Conservation (phyloP, 1,140 invertebrate species). For the Halyomorpha halys region DNA sequence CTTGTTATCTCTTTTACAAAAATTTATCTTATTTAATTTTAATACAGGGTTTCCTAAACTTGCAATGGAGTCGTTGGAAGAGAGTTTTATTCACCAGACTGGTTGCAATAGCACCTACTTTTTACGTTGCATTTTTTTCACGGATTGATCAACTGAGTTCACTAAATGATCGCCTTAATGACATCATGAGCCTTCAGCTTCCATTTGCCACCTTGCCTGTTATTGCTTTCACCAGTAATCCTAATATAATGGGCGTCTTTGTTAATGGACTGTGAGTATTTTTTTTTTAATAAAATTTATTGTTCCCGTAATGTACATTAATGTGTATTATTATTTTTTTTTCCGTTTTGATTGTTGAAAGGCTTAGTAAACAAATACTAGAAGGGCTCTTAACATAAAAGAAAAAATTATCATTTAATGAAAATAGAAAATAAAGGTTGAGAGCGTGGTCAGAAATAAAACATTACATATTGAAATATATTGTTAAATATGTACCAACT, state of each 20-base stretch:
- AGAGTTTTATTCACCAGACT: conserved; percentile 74
- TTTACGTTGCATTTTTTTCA: conserved; percentile 63
- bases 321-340: conserved; percentile 16
- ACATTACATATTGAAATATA: too few relatives aligned
- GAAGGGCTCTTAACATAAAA: not conserved
- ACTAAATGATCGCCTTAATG: conserved; percentile 87
- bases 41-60: conserved; percentile 70
- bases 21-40: too few relatives aligned
- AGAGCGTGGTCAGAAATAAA: not conserved
- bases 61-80: conserved; percentile 82
- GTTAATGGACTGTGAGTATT: conserved; percentile 55
- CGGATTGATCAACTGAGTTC: conserved; percentile 63
- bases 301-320: conserved; percentile 14
- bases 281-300: conserved; percentile 9
- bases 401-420: not conserved
- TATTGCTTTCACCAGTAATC: conserved; percentile 75
- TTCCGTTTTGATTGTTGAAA: conserved; percentile 14
- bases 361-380: conserved; percentile 17
- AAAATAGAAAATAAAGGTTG: not conserved
- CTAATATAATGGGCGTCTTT: conserved; percentile 73
- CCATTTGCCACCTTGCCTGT: conserved; percentile 78
- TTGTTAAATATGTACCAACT: too few relatives aligned
- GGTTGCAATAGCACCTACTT: conserved; percentile 83
- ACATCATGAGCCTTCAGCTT: conserved; percentile 75
- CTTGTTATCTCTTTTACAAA: too few relatives aligned